Percentiles rank a stretch among this genome's conserved stretches.
phyloP scores from a whole-genome alignment of 2,797 vertebrate genomes.

The Phalloptychus januarius region DNA sequence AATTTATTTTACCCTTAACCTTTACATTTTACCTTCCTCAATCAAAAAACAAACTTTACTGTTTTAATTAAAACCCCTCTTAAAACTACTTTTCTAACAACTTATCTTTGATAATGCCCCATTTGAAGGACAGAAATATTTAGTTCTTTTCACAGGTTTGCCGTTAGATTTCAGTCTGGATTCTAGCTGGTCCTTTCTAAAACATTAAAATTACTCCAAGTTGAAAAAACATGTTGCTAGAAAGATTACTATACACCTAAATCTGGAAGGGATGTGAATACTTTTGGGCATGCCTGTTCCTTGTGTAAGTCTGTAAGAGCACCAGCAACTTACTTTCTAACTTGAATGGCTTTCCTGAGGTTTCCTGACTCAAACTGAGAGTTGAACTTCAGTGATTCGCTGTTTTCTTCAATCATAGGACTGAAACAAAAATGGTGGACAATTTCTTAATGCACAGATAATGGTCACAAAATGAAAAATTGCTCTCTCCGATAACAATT shows the following conservation, averaged over 20 bases:
- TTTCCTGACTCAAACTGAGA: conserved; percentile 99
- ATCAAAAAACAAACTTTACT: neutral
- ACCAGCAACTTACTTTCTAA: conserved; percentile 94
- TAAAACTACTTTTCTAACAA: neutral
- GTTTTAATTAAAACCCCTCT: neutral
- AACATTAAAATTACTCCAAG: neutral
- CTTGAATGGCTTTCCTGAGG: conserved; percentile 94
- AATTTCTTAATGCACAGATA: conserved; percentile 2
- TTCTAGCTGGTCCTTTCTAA: neutral
- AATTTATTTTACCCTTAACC: neutral
- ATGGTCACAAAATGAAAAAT: neutral
- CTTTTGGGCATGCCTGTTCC: neutral
- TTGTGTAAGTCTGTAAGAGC: neutral
- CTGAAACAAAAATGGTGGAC: conserved; percentile 75
- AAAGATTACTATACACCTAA: neutral
- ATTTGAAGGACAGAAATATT: neutral
- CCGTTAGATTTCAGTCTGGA: neutral
- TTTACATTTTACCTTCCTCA: neutral
- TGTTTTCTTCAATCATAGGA: conserved; percentile 86
- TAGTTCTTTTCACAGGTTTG: neutral
- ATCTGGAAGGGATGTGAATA: neutral
- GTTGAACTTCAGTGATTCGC: conserved; percentile 94
- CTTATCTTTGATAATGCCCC: neutral
- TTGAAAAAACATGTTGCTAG: neutral
- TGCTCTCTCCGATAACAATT: neutral